A percentile compares a stretch with the other conserved stretches of the same genome.
Conservation (phyloP, 2,797 vertebrate species). For the Mormyrops boulengeri region DNA sequence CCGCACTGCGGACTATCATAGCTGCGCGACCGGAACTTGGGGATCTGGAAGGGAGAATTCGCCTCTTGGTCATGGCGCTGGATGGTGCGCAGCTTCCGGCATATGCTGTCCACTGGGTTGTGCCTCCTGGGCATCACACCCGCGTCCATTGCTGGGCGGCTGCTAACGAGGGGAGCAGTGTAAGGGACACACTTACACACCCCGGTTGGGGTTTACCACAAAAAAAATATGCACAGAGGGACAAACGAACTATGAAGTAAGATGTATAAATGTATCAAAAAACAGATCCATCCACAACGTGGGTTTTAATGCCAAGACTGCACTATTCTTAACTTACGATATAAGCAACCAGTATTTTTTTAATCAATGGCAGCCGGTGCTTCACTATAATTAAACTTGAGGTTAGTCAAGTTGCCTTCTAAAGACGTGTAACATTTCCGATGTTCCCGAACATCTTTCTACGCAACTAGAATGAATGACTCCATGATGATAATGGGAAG, state of each 20-base stretch:
- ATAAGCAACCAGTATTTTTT: not conserved
- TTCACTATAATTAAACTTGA: not conserved
- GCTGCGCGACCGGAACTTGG: slow-evolving; percentile 68
- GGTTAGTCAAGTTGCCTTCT: not conserved
- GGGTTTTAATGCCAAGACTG: not conserved
- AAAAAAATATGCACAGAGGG: not conserved
- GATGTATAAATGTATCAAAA: not conserved
- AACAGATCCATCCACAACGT: not conserved
- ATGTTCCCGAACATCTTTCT: not conserved
- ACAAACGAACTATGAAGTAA: not conserved
- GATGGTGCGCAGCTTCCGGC: slow-evolving; percentile 80
- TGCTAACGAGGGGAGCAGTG: slow-evolving; percentile 32
- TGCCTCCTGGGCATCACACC: slow-evolving; percentile 56
- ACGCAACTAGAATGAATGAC: not conserved
- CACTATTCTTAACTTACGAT: not conserved
- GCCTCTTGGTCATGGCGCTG: slow-evolving; percentile 67
- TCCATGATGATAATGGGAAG: not conserved
- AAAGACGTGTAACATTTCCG: not conserved
- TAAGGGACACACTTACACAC: not conserved
- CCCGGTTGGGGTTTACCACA: not conserved
- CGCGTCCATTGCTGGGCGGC: slow-evolving; percentile 52
- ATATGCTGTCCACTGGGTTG: slow-evolving; percentile 85
- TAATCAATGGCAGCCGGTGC: not conserved
- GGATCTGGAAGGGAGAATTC: slow-evolving; percentile 70
- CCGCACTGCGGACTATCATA: slow-evolving; percentile 70